A percentile compares a stretch with the other conserved stretches of the same genome.
phyloP scores from a whole-genome alignment of 2,113 vertebrate genomes.

The Chinchilla lanigera region DNA sequence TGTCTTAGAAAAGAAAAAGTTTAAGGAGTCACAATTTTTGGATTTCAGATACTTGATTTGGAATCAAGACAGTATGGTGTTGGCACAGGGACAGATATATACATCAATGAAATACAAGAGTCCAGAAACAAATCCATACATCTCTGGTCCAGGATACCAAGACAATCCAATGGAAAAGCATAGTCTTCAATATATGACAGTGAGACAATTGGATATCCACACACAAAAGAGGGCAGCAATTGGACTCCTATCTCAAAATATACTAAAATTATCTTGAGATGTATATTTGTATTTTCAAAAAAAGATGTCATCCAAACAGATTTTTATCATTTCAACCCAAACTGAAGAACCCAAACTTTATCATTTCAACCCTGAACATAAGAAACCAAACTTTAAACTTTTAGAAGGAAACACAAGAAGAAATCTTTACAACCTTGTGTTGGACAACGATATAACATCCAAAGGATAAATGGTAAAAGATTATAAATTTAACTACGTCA shows the following conservation, averaged over 20 bases:
- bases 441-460: background rate
- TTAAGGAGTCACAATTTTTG: background rate
- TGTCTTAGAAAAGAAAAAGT: background rate
- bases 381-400: background rate
- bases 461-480: background rate
- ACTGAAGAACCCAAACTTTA: too few species aligned
- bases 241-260: background rate
- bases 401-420: background rate
- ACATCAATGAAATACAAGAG: background rate
- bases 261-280: background rate
- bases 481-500: background rate
- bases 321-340: too few species aligned
- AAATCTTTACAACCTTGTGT: background rate
- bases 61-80: background rate
- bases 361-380: background rate
- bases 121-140: background rate
- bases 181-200: background rate
- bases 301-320: too few species aligned
- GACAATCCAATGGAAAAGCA: background rate
- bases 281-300: too few species aligned
- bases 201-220: background rate
- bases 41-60: too few species aligned
- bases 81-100: background rate
- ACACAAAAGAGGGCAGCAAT: background rate
- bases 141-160: background rate